Conservation (phyloP, 2,888 invertebrate species). For the Nebria salina region DNA sequence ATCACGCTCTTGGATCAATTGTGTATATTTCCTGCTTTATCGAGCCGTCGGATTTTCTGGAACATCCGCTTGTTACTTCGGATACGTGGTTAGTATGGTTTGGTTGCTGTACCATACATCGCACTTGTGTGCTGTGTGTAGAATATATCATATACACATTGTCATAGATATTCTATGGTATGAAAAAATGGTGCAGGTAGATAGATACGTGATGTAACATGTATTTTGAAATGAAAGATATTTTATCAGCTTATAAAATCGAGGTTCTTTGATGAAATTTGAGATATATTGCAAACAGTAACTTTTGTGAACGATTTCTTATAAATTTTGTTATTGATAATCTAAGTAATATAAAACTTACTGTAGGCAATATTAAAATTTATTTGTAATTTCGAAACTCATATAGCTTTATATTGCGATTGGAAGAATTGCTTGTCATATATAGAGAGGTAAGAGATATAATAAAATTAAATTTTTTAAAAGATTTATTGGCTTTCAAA, state of each 20-base stretch:
- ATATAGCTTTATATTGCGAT: no score
- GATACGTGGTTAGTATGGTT: slow-evolving; percentile 27
- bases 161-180: background rate
- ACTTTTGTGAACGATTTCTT: background rate
- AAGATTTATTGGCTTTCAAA: no score
- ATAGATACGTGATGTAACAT: background rate
- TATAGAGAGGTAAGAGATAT: no score
- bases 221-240: background rate
- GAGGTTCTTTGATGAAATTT: background rate
- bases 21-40: slow-evolving; percentile 52
- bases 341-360: no score
- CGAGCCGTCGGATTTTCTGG: slow-evolving; percentile 52
- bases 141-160: background rate
- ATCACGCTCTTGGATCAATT: slow-evolving; percentile 52
- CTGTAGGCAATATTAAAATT: no score
- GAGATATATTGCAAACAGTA: background rate
- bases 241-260: background rate
- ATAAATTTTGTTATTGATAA: no score
- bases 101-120: slow-evolving; percentile 2
- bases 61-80: slow-evolving; percentile 50
- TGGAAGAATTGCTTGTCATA: no score
- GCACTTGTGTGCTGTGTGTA: background rate
- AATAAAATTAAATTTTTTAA: no score
- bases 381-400: no score
- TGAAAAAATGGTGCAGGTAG: background rate